A percentile compares a stretch with the other conserved stretches of the same genome.
Evolutionary conservation across 2,888 invertebrate species (phyloP).

Genomic region (Calameuta filiformis): DNA sequence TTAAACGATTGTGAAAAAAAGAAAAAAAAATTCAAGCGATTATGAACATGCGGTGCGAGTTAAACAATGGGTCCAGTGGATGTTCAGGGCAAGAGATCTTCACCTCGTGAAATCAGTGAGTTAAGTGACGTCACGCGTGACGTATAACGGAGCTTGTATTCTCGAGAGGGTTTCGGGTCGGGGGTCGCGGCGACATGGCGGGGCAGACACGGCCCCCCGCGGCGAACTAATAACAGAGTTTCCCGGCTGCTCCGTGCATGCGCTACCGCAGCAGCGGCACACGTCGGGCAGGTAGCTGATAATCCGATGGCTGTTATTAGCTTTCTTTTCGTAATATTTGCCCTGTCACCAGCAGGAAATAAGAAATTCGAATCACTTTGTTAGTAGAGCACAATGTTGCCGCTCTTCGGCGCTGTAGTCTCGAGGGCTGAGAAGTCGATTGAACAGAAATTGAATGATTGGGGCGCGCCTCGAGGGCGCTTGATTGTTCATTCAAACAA

Average conservation of each 20-base stretch:
- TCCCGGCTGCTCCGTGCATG: constrained; percentile 40
- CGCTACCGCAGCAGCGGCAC: constrained; percentile 25
- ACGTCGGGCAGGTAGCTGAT: constrained; percentile 49
- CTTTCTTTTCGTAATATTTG: constrained; percentile 61
- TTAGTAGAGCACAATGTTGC: constrained; percentile 26
- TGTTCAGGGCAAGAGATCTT: neutral
- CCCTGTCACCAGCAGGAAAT: constrained; percentile 63
- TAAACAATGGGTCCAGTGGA: neutral
- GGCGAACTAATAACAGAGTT: constrained; percentile 63
- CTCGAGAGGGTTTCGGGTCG: neutral
- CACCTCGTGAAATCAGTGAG: neutral
- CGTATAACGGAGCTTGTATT: neutral
- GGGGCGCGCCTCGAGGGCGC: constrained; percentile 64
- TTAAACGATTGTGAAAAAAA: neutral
- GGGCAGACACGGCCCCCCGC: constrained; percentile 42
- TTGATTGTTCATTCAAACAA: constrained; percentile 68
- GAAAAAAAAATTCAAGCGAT: neutral
- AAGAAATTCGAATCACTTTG: constrained; percentile 50
- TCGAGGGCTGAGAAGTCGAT: constrained; percentile 56
- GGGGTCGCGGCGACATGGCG: neutral
- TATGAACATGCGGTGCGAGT: neutral
- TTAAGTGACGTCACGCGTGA: constrained; percentile 5
- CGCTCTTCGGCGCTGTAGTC: constrained; percentile 17
- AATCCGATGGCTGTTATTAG: constrained; percentile 58
- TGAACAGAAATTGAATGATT: constrained; percentile 67